These are phyloP conservation scores for Apostichopus californicus DNA, from an alignment of 35 echinoderm and acorn worm genomes.

Conservation along the genomic window DNA sequence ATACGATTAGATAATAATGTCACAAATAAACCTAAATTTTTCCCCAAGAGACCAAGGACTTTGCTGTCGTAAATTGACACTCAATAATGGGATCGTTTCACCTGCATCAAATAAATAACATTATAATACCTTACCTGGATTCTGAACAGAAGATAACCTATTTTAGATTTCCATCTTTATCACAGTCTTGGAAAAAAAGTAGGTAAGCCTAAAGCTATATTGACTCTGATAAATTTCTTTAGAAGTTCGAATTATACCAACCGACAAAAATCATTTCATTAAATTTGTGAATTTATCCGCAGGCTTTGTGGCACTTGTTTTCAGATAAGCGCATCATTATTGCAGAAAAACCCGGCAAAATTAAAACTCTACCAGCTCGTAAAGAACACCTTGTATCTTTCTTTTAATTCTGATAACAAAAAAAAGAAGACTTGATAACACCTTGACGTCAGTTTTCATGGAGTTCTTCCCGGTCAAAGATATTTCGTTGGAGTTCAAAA, in stretches of 20 bases:
- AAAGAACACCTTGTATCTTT: background rate
- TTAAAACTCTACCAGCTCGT: background rate
- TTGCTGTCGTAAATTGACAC: background rate
- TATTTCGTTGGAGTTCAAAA: background rate
- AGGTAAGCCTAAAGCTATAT: slow-evolving; percentile 13
- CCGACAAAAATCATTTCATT: slow-evolving; percentile 14
- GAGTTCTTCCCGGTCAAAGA: background rate
- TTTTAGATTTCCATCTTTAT: background rate
- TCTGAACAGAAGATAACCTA: background rate
- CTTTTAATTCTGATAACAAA: too few species aligned
- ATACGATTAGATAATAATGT: background rate
- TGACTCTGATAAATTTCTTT: background rate
- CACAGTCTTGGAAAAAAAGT: background rate
- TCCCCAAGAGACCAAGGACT: background rate
- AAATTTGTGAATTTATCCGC: background rate
- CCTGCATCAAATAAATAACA: background rate
- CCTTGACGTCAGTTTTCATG: background rate
- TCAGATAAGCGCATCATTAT: slow-evolving; percentile 1
- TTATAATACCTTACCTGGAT: background rate
- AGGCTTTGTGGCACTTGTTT: background rate
- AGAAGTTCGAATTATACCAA: background rate
- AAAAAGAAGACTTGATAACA: background rate
- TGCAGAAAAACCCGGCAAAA: background rate
- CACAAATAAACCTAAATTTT: background rate
- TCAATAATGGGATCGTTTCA: background rate